These are phyloP conservation scores for Arnoldichthys spilopterus DNA, from an alignment of 2,797 vertebrate species.

Conservation along the genomic window DNA sequence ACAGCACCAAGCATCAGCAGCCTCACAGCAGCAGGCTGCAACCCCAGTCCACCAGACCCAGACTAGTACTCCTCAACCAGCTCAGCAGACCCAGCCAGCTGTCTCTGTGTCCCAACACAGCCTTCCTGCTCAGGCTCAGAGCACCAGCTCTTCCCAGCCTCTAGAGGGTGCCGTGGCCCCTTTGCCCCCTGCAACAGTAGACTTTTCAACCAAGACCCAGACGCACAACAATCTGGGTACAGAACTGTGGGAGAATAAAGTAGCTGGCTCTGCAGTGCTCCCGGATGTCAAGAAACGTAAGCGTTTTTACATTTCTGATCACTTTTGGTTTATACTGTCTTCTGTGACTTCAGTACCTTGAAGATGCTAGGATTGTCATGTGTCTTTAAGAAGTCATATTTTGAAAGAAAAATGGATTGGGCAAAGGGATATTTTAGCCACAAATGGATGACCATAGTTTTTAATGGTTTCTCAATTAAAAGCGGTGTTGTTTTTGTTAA, in stretches of 20 bases:
- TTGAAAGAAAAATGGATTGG: too few species aligned
- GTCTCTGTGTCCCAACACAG: conserved; percentile 75
- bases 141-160: conserved; percentile 72
- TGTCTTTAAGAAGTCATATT: background rate
- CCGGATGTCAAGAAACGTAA: conserved; percentile 95
- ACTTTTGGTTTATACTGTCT: background rate
- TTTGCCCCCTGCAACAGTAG: conserved; percentile 66
- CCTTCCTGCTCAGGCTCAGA: conserved; percentile 75
- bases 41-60: conserved; percentile 61
- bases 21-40: conserved; percentile 63
- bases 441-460: too few species aligned
- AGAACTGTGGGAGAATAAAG: conserved; percentile 97
- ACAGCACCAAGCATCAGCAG: conserved; percentile 68
- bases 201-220: conserved; percentile 77
- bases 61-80: conserved; percentile 53
- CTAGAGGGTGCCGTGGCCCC: conserved; percentile 74
- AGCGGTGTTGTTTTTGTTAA: too few species aligned
- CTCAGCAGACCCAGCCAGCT: conserved; percentile 51
- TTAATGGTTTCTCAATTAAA: too few species aligned
- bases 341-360: background rate
- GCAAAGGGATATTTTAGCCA: too few species aligned
- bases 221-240: conserved; percentile 84
- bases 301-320: conserved; percentile 57
- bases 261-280: conserved; percentile 81
- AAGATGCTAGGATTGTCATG: conserved; percentile 2